Conservation (phyloP, 2,113 vertebrate genomes). For the Odobenus rosmarus region DNA sequence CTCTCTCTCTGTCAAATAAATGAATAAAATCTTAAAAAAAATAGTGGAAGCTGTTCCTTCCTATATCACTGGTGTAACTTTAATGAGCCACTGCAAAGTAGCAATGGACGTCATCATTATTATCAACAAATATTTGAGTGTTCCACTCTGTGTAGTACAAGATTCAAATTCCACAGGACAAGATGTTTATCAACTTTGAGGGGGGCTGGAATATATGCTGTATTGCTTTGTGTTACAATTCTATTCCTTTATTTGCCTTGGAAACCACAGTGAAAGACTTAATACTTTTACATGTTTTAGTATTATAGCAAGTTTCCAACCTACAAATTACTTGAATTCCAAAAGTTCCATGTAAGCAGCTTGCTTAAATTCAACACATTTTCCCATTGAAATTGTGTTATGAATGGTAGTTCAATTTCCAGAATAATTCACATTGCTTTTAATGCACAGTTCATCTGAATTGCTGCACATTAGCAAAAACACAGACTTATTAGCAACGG, state of each 20-base stretch:
- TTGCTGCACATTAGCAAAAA: constrained; percentile 40
- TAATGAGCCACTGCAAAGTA: not conserved
- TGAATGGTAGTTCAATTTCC: constrained; percentile 42
- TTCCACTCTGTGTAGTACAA: not conserved
- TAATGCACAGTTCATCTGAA: constrained; percentile 21
- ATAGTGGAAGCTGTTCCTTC: not conserved
- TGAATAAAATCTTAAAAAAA: not conserved
- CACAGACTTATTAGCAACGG: not conserved
- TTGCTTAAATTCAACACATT: constrained; percentile 54
- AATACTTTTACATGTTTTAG: constrained; percentile 15
- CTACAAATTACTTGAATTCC: constrained; percentile 45
- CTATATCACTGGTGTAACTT: not conserved
- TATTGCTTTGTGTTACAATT: not conserved
- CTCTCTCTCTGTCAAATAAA: no score
- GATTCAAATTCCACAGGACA: not conserved
- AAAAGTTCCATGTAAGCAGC: constrained; percentile 37
- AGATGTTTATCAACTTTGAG: not conserved
- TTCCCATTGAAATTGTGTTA: constrained; percentile 45
- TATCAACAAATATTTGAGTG: constrained; percentile 3
- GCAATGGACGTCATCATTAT: not conserved
- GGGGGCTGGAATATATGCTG: not conserved
- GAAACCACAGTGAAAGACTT: not conserved
- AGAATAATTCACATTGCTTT: constrained; percentile 42
- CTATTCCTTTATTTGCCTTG: not conserved
- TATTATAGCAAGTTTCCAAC: constrained; percentile 40